These are phyloP conservation scores for Campoletis sonorensis DNA, from an alignment of 1,140 invertebrate genomes.

Conservation along the genomic window DNA sequence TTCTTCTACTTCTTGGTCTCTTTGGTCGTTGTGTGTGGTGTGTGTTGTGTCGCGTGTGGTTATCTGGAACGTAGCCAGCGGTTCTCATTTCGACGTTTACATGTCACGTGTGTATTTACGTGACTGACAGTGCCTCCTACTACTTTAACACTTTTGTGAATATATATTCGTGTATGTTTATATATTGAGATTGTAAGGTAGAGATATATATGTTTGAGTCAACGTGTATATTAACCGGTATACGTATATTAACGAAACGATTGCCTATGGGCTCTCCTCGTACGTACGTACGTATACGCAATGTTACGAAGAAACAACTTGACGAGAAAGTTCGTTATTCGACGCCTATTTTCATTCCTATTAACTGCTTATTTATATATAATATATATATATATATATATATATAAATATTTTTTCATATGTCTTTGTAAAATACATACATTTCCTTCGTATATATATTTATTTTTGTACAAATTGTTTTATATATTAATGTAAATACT, in stretches of 20 bases:
- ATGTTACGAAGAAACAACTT: constrained; percentile 8
- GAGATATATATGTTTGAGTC: no score
- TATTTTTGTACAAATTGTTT: background rate
- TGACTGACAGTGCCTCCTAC: constrained; percentile 40
- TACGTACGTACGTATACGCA: background rate
- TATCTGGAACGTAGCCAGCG: constrained; percentile 65
- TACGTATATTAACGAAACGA: background rate
- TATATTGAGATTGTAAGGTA: no score
- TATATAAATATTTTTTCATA: background rate
- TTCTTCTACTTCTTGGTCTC: background rate
- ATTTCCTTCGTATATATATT: background rate
- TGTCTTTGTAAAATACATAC: background rate
- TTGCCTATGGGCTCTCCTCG: background rate
- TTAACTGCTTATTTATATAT: background rate
- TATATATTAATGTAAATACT: background rate
- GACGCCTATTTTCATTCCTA: constrained; percentile 14
- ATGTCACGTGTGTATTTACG: constrained; percentile 62
- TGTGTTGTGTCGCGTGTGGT: constrained; percentile 19
- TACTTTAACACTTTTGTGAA: background rate
- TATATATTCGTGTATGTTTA: no score
- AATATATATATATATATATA: no score
- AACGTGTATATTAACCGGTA: background rate
- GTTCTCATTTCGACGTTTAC: constrained; percentile 63
- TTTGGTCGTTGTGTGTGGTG: background rate
- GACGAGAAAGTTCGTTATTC: constrained; percentile 39